Conservation (phyloP, 2,797 vertebrate species). For the Chromis chromis region DNA sequence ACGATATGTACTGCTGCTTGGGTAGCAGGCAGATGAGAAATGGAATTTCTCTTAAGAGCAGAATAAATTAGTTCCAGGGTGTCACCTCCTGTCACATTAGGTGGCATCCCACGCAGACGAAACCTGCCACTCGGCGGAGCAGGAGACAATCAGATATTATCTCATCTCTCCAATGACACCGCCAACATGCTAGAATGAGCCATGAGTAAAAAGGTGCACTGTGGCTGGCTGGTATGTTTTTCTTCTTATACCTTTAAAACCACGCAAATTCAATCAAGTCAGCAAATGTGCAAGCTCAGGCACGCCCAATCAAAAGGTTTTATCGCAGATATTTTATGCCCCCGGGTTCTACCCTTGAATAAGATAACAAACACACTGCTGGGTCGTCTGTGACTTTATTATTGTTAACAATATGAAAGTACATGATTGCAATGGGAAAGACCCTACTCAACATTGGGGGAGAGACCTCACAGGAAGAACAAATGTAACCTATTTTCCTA, state of each 20-base stretch:
- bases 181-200: conserved; percentile 47
- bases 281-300: not conserved
- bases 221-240: conserved; percentile 4
- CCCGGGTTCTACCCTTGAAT: too few species aligned
- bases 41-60: conserved; percentile 70
- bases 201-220: conserved; percentile 2
- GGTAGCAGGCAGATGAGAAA: conserved; percentile 63
- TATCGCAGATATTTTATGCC: too few species aligned
- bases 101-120: conserved; percentile 62
- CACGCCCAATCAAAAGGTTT: too few species aligned
- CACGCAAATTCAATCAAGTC: not conserved
- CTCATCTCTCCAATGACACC: conserved; percentile 32
- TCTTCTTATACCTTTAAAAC: conserved; percentile 17
- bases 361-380: too few species aligned
- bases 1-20: conserved; percentile 57
- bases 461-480: too few species aligned
- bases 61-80: conserved; percentile 79
- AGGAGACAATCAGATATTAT: conserved; percentile 66
- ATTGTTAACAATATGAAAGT: too few species aligned
- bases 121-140: conserved; percentile 69
- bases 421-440: too few species aligned
- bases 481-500: too few species aligned
- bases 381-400: too few species aligned
- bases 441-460: too few species aligned
- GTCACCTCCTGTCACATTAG: conserved; percentile 61